phyloP scores from a whole-genome alignment of 2,113 vertebrate species.

The Cavia aperea region DNA sequence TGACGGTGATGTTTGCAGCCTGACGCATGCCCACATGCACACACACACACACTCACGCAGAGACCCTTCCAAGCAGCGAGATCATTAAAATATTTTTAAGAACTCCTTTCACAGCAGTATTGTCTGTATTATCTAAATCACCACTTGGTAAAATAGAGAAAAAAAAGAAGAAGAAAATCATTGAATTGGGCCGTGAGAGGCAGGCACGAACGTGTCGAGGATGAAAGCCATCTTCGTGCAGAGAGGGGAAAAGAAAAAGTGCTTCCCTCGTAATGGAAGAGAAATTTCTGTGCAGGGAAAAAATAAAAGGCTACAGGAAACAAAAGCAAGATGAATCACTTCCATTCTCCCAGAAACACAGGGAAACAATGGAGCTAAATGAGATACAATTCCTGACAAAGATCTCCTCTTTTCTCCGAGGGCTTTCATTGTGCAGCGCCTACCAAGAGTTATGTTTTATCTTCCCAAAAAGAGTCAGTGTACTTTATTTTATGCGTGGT shows the following conservation, averaged over 20 bases:
- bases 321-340: conserved; percentile 72
- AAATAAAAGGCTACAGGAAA: conserved; percentile 7
- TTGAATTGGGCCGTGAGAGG: neutral
- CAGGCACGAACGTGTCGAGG: neutral
- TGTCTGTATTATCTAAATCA: conserved; percentile 32
- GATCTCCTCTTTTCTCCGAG: conserved; percentile 73
- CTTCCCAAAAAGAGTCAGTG: conserved; percentile 64
- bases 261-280: conserved; percentile 60
- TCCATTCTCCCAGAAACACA: conserved; percentile 58
- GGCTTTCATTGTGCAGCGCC: conserved; percentile 62
- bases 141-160: conserved; percentile 30
- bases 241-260: neutral
- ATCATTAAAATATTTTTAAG: conserved; percentile 21
- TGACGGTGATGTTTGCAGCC: neutral
- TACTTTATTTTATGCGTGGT: conserved; percentile 68
- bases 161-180: neutral
- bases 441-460: conserved; percentile 71
- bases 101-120: neutral
- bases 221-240: conserved; percentile 39
- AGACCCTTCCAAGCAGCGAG: neutral
- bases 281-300: conserved; percentile 46
- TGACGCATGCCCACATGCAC: neutral
- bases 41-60: no score
- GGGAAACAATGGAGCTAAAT: conserved; percentile 77
- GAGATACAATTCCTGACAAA: conserved; percentile 77